Evolutionary conservation across 1,140 invertebrate genomes (phyloP).

Genomic region (Drosophila virilis): DNA sequence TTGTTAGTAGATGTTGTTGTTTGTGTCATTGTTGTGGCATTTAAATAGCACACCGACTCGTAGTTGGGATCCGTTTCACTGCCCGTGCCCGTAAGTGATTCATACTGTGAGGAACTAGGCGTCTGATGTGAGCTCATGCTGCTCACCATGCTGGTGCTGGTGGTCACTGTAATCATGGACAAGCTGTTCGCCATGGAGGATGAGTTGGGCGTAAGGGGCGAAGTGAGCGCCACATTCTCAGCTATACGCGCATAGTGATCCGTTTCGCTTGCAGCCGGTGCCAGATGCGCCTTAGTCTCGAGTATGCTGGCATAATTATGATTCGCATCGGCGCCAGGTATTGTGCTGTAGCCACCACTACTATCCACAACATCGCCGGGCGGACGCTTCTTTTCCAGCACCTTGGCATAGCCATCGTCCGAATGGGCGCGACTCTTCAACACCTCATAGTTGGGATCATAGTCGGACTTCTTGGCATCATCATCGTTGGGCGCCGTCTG

Average conservation of each 20-base stretch:
- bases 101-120: slow-evolving; percentile 85
- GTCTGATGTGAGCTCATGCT: slow-evolving; percentile 57
- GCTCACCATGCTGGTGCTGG: slow-evolving; percentile 58
- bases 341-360: slow-evolving; percentile 77
- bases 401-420: slow-evolving; percentile 84
- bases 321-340: slow-evolving; percentile 75
- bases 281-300: slow-evolving; percentile 64
- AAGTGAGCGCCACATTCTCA: slow-evolving; percentile 60
- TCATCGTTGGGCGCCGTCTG: slow-evolving; percentile 56
- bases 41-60: slow-evolving; percentile 87
- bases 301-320: slow-evolving; percentile 83
- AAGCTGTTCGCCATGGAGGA: slow-evolving; percentile 47
- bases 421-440: slow-evolving; percentile 84
- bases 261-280: slow-evolving; percentile 18
- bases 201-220: slow-evolving; percentile 65
- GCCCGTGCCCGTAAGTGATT: slow-evolving; percentile 89
- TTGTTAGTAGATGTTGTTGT: slow-evolving; percentile 33
- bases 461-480: slow-evolving; percentile 83
- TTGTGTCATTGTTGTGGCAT: slow-evolving; percentile 45
- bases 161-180: slow-evolving; percentile 63
- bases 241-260: slow-evolving; percentile 80
- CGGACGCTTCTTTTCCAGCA: slow-evolving; percentile 76
- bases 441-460: slow-evolving; percentile 90
- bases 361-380: slow-evolving; percentile 51
- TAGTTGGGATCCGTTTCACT: slow-evolving; percentile 91